Evolutionary conservation across 2,797 vertebrate genomes (phyloP).

Genomic region (Sciaenops ocellatus): DNA sequence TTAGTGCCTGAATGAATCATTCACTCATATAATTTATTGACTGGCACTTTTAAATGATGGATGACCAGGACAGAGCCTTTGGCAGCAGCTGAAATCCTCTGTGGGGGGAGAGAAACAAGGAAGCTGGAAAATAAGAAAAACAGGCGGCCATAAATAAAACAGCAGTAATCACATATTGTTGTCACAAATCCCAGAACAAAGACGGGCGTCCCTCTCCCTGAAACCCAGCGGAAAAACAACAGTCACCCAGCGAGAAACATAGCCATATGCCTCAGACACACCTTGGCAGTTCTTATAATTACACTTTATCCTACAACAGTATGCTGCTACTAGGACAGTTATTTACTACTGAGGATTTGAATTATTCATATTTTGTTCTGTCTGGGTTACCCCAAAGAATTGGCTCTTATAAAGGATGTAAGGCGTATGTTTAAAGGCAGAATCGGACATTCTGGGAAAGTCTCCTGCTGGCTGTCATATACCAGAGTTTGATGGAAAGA

Average conservation of each 20-base stretch:
- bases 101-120: slow-evolving; percentile 56
- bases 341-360: slow-evolving; percentile 40
- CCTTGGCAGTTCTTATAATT: slow-evolving; percentile 67
- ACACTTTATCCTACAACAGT: slow-evolving; percentile 56
- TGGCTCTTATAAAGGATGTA: not conserved
- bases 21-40: slow-evolving; percentile 83
- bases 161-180: slow-evolving; percentile 71
- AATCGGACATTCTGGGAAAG: not conserved
- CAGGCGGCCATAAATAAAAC: slow-evolving; percentile 68
- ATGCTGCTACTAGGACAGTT: slow-evolving; percentile 37
- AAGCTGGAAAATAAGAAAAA: slow-evolving; percentile 66
- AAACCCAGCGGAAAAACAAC: slow-evolving; percentile 56
- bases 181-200: slow-evolving; percentile 74
- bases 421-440: slow-evolving; percentile 7
- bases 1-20: slow-evolving; percentile 80
- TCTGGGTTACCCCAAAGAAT: slow-evolving; percentile 5
- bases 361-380: slow-evolving; percentile 50
- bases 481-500: not conserved
- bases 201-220: slow-evolving; percentile 52
- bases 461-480: not conserved
- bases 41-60: slow-evolving; percentile 77
- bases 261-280: slow-evolving; percentile 64
- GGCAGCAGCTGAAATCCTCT: slow-evolving; percentile 60
- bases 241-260: slow-evolving; percentile 42
- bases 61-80: slow-evolving; percentile 70